phyloP scores from a whole-genome alignment of 1,140 invertebrate species.

The Heliothis virescens region DNA sequence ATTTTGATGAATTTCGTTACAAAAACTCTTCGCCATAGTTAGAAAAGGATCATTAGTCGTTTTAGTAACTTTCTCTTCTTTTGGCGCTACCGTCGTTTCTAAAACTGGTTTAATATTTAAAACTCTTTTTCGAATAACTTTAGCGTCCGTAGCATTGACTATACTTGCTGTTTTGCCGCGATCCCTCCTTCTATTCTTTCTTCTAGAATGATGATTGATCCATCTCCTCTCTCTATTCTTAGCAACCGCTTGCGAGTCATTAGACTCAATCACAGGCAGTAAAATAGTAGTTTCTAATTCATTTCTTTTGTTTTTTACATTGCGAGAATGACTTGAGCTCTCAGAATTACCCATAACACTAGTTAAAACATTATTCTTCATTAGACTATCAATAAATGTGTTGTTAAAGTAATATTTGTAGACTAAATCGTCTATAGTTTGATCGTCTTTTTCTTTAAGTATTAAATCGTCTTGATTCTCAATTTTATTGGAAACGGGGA shows the following conservation, averaged over 20 bases:
- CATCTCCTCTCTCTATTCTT: conserved; percentile 67
- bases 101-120: background rate
- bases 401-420: conserved; percentile 83
- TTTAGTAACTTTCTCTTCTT: conserved; percentile 40
- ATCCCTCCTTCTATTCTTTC: conserved; percentile 52
- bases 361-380: conserved; percentile 72
- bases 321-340: conserved; percentile 51
- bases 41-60: conserved; percentile 67
- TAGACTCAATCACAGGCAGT: conserved; percentile 60
- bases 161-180: conserved; percentile 35
- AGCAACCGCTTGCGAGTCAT: conserved; percentile 42
- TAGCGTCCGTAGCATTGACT: conserved; percentile 37
- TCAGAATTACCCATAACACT: conserved; percentile 55
- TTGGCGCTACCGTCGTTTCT: background rate
- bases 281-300: conserved; percentile 67
- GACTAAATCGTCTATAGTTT: conserved; percentile 76
- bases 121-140: conserved; percentile 21
- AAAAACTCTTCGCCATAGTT: conserved; percentile 74
- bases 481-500: conserved; percentile 61
- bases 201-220: conserved; percentile 67
- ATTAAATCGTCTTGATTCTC: conserved; percentile 70
- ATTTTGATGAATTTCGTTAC: conserved; percentile 74
- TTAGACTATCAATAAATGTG: conserved; percentile 75
- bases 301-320: conserved; percentile 69
- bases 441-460: conserved; percentile 74